These are phyloP conservation scores for Syrista parreyssii DNA, from an alignment of 2,888 invertebrate genomes.

Conservation along the genomic window DNA sequence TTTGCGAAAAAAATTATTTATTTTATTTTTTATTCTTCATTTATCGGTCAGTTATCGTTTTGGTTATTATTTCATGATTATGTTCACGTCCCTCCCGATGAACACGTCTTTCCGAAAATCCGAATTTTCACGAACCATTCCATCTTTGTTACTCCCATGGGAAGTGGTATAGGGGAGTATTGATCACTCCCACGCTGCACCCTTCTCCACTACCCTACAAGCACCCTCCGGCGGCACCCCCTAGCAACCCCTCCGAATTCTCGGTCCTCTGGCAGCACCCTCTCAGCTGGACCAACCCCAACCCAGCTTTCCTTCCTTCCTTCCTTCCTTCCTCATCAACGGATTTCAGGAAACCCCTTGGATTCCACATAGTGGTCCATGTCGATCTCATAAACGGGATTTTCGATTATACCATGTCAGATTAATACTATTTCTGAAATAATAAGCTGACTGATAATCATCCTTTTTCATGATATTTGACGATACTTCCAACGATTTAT, in stretches of 20 bases:
- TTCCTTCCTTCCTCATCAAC: conserved; percentile 34
- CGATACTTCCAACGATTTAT: too few species aligned
- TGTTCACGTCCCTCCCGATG: too few species aligned
- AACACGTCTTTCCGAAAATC: conserved; percentile 29
- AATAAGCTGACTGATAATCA: too few species aligned
- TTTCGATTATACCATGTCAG: too few species aligned
- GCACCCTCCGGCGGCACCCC: conserved; percentile 27
- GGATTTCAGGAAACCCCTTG: conserved; percentile 29
- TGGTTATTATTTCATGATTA: too few species aligned
- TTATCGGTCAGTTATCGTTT: too few species aligned
- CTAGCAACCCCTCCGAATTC: conserved; percentile 31
- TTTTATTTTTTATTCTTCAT: too few species aligned
- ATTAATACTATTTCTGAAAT: too few species aligned
- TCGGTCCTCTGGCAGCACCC: conserved; percentile 15
- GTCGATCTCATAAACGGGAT: too few species aligned
- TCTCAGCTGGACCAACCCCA: conserved; percentile 13
- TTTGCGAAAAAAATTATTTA: too few species aligned
- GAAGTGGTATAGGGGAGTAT: conserved; percentile 59
- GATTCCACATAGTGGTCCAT: conserved; percentile 7
- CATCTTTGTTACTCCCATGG: conserved; percentile 54
- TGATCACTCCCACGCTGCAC: conserved; percentile 62
- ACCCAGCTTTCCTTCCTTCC: conserved; percentile 21
- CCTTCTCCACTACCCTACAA: conserved; percentile 40
- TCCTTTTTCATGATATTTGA: too few species aligned
- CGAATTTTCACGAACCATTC: conserved; percentile 35